phyloP scores from a whole-genome alignment of 1,140 invertebrate genomes.

The Delia radicum region DNA sequence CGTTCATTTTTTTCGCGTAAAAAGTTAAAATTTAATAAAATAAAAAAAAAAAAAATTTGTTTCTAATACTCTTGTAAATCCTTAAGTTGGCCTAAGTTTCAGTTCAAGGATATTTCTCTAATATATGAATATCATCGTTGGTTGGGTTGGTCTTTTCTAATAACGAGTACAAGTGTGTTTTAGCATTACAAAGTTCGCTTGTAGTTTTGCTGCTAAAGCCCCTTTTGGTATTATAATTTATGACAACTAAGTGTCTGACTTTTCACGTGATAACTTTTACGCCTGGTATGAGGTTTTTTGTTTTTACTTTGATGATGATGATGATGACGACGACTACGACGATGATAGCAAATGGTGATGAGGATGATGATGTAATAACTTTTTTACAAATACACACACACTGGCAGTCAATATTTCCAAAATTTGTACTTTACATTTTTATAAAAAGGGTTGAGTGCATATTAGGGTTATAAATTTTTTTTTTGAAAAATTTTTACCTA shows the following conservation, averaged over 20 bases:
- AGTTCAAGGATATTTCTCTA: not conserved
- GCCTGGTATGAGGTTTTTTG: not conserved
- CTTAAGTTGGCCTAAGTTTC: constrained; percentile 3
- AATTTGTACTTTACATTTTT: too few species aligned
- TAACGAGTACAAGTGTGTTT: not conserved
- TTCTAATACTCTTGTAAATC: constrained; percentile 21
- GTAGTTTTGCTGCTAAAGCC: not conserved
- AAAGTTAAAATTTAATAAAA: too few species aligned
- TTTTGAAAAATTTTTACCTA: too few species aligned
- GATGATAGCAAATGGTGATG: not conserved
- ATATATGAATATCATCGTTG: not conserved
- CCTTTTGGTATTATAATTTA: constrained; percentile 9
- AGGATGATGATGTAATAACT: constrained; percentile 17
- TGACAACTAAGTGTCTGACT: constrained; percentile 21
- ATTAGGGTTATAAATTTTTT: too few species aligned
- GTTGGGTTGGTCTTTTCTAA: not conserved
- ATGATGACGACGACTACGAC: not conserved
- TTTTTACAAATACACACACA: not conserved
- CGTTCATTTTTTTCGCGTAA: not conserved
- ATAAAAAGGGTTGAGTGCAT: not conserved
- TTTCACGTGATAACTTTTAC: constrained; percentile 21
- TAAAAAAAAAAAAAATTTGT: constrained; percentile 7
- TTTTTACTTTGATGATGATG: constrained; percentile 6
- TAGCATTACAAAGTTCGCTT: not conserved
- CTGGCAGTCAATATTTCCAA: too few species aligned